Conservation (phyloP, 1,140 invertebrate genomes). For the Habropoda laboriosa region DNA sequence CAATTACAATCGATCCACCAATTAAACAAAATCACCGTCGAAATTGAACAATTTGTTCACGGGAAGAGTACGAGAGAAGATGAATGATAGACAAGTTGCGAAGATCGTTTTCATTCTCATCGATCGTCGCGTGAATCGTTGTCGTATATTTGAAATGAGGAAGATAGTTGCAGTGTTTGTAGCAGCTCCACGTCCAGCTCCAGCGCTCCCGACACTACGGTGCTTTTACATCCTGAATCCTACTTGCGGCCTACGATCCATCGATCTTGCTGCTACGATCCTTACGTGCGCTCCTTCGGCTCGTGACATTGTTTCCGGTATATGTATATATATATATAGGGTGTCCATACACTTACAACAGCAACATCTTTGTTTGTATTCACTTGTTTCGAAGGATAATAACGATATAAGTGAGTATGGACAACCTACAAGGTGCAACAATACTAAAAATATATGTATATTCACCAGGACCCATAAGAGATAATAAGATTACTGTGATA, state of each 20-base stretch:
- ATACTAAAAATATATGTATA: constrained; percentile 43
- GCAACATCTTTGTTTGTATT: too few species aligned
- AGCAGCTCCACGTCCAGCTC: constrained; percentile 79
- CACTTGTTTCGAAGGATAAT: neutral
- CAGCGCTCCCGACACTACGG: constrained; percentile 81
- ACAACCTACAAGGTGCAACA: constrained; percentile 49
- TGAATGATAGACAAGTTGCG: constrained; percentile 13
- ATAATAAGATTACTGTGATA: constrained; percentile 41
- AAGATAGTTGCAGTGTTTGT: constrained; percentile 69
- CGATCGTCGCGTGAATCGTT: constrained; percentile 34
- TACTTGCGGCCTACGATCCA: constrained; percentile 63
- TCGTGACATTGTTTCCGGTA: constrained; percentile 54
- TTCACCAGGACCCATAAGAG: constrained; percentile 44
- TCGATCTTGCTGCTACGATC: constrained; percentile 75
- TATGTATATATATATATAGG: constrained; percentile 10
- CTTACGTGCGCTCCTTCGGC: constrained; percentile 63
- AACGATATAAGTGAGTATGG: constrained; percentile 5
- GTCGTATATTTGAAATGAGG: constrained; percentile 35
- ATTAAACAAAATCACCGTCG: neutral
- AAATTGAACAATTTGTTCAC: neutral
- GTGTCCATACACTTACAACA: constrained; percentile 29
- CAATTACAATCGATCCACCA: constrained; percentile 64
- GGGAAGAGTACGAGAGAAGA: neutral
- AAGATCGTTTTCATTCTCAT: constrained; percentile 17
- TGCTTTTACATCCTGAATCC: constrained; percentile 68